Percentiles rank a stretch among this genome's conserved stretches.
These are phyloP conservation scores for Triplophysa siluroides DNA, from an alignment of 2,113 vertebrate genomes.

Conservation along the genomic window DNA sequence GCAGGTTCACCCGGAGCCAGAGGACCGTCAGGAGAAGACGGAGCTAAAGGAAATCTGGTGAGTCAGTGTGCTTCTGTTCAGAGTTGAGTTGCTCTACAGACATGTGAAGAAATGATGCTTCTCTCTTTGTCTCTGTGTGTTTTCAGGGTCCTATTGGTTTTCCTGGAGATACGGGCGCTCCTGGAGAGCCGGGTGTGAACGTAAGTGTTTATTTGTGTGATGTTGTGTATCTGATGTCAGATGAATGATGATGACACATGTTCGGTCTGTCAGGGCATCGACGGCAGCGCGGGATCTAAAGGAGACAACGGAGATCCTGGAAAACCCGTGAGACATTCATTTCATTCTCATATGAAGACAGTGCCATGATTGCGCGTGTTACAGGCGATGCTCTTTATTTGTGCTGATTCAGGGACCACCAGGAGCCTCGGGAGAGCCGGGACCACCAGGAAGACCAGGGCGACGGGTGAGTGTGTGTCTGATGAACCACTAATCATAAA, in stretches of 20 bases:
- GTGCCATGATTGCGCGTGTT: too few species aligned
- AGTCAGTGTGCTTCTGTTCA: constrained; percentile 56
- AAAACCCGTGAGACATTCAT: constrained; percentile 81
- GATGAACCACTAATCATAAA: not conserved
- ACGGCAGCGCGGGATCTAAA: constrained; percentile 88
- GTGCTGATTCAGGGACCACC: constrained; percentile 81
- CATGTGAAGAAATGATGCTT: too few species aligned
- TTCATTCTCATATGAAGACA: not conserved
- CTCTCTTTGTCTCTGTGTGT: constrained; percentile 1
- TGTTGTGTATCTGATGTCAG: not conserved
- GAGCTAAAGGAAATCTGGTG: constrained; percentile 91
- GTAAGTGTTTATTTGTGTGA: constrained; percentile 62
- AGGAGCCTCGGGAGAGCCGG: constrained; percentile 90
- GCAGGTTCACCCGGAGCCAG: constrained; percentile 91
- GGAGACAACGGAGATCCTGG: constrained; percentile 92
- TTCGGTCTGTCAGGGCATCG: constrained; percentile 80
- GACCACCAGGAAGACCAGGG: constrained; percentile 89
- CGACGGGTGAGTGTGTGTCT: constrained; percentile 80
- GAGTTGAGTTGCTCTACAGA: too few species aligned
- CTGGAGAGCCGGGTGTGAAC: constrained; percentile 75
- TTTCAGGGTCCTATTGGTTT: constrained; percentile 75
- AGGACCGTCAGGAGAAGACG: constrained; percentile 89
- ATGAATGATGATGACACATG: not conserved
- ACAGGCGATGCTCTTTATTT: too few species aligned
- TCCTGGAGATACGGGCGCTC: constrained; percentile 75